These are phyloP conservation scores for Vesta saturnalis DNA, from an alignment of 2,888 invertebrate species.

Conservation along the genomic window DNA sequence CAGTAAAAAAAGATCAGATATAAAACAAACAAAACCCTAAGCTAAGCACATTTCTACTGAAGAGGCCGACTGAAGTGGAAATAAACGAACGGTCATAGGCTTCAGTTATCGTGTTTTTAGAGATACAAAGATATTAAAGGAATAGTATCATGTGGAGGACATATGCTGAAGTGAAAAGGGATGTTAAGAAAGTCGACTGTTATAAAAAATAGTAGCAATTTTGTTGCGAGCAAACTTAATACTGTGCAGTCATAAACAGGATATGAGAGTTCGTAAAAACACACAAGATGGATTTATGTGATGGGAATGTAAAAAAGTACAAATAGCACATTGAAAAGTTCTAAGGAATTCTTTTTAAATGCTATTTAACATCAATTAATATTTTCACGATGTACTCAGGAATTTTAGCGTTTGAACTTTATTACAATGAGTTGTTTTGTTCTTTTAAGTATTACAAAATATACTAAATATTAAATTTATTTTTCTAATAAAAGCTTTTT, in stretches of 20 bases:
- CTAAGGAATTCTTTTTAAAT: too few relatives aligned
- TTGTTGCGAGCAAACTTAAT: constrained; percentile 27
- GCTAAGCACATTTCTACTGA: not conserved
- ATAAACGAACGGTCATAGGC: constrained; percentile 26
- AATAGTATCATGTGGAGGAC: constrained; percentile 7
- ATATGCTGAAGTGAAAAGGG: constrained; percentile 21
- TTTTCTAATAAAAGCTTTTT: not conserved
- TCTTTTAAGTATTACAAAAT: too few relatives aligned
- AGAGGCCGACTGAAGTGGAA: constrained; percentile 11
- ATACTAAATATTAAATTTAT: not conserved
- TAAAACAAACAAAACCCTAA: constrained; percentile 2
- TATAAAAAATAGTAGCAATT: constrained; percentile 31
- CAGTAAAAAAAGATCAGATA: constrained; percentile 19
- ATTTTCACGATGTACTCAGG: too few relatives aligned
- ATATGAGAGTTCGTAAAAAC: constrained; percentile 28
- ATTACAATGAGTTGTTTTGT: not conserved
- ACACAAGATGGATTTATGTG: constrained; percentile 25
- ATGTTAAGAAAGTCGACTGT: constrained; percentile 14
- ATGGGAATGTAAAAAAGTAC: constrained; percentile 17
- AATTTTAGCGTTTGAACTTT: too few relatives aligned
- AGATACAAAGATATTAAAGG: constrained; percentile 22
- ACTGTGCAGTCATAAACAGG: constrained; percentile 22
- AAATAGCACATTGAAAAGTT: not conserved
- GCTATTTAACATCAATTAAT: too few relatives aligned
- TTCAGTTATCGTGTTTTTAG: constrained; percentile 27